Conservation (phyloP, 2,797 vertebrate genomes). For the Danio jaintianensis region DNA sequence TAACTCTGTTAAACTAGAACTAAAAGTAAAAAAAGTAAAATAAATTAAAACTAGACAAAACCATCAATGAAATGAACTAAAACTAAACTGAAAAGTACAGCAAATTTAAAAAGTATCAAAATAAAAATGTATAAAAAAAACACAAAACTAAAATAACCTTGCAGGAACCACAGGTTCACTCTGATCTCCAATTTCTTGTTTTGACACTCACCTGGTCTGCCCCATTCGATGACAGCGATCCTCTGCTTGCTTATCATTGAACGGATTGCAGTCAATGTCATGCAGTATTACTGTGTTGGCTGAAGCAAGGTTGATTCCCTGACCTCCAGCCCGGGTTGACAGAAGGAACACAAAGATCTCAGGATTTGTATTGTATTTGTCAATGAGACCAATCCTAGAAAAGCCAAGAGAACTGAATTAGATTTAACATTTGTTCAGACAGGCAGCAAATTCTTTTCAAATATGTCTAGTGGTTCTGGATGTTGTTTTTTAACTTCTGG, state of each 20-base stretch:
- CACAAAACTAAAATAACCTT: too few relatives aligned
- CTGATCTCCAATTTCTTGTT: neutral
- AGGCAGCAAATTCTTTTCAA: neutral
- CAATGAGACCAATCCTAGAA: conserved; percentile 92
- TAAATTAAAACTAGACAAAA: too few relatives aligned
- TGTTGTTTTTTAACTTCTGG: neutral
- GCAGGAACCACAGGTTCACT: neutral
- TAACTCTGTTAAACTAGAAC: too few relatives aligned
- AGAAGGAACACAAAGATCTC: conserved; percentile 95
- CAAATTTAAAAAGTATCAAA: too few relatives aligned
- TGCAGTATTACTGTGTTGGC: conserved; percentile 96
- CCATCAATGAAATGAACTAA: too few relatives aligned
- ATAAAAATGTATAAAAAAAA: too few relatives aligned
- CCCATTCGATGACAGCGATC: conserved; percentile 96
- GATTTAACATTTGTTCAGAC: conserved; percentile 1
- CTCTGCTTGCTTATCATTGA: conserved; percentile 98
- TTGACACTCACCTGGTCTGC: conserved; percentile 86
- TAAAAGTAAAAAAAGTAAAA: too few relatives aligned
- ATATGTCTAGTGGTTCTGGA: neutral
- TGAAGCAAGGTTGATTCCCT: conserved; percentile 96
- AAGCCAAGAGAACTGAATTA: conserved; percentile 27
- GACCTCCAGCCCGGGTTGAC: conserved; percentile 94
- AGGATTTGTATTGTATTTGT: conserved; percentile 92
- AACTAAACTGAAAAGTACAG: too few relatives aligned
- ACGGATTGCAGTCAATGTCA: conserved; percentile 97